These are phyloP conservation scores for Calameuta idolon DNA, from an alignment of 2,888 invertebrate genomes.

Conservation along the genomic window DNA sequence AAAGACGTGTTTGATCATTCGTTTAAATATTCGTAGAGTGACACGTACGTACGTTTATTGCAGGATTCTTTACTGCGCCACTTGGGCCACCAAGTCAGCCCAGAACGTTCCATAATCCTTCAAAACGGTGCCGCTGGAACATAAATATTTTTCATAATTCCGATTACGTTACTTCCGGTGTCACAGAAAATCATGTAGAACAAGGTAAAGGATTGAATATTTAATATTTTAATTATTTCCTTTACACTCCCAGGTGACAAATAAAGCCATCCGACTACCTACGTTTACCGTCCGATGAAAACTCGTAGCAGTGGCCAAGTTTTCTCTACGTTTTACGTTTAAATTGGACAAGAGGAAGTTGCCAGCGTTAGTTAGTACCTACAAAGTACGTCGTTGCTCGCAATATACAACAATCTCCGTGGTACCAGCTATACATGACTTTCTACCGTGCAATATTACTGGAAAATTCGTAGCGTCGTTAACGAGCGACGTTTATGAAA, in stretches of 20 bases:
- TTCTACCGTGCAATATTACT: background rate
- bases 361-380: background rate
- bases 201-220: background rate
- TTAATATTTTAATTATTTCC: background rate
- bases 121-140: slow-evolving; percentile 80
- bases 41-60: background rate
- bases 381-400: background rate
- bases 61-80: slow-evolving; percentile 11
- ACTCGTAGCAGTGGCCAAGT: background rate
- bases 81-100: slow-evolving; percentile 68
- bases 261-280: background rate
- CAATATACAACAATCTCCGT: background rate
- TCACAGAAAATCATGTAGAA: background rate
- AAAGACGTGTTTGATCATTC: background rate
- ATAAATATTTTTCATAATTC: background rate
- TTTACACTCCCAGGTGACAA: background rate
- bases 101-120: slow-evolving; percentile 83
- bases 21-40: background rate
- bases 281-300: background rate
- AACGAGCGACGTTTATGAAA: background rate
- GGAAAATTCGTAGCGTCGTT: background rate
- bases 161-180: background rate
- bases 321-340: background rate
- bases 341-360: background rate
- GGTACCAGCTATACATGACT: background rate